Conservation (phyloP, 2,113 vertebrate genomes). For the Thinocorus orbignyianus region DNA sequence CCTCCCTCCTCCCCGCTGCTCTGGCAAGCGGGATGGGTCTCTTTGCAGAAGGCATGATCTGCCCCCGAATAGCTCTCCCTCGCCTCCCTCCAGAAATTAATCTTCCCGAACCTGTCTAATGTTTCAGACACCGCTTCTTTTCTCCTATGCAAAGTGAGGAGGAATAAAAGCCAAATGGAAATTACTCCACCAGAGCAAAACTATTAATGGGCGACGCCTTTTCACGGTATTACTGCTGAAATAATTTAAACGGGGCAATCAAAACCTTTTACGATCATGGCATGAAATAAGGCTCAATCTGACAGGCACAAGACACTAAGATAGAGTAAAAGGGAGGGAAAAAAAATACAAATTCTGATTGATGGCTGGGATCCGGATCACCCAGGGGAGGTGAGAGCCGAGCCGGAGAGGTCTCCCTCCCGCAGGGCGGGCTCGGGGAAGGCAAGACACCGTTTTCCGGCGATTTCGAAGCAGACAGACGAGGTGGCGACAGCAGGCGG, state of each 20-base stretch:
- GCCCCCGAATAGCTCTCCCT: background rate
- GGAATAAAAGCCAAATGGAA: background rate
- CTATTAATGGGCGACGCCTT: background rate
- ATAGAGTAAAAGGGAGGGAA: background rate
- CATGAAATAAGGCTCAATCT: background rate
- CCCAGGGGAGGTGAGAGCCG: background rate
- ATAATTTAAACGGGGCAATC: background rate
- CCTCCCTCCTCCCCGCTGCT: background rate
- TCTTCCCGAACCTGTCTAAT: background rate
- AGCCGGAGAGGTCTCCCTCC: background rate
- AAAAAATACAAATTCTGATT: background rate
- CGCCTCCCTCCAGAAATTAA: background rate
- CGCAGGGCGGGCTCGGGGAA: background rate
- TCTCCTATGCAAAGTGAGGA: background rate
- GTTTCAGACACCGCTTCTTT: background rate
- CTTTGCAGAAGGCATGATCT: background rate
- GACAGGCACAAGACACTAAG: background rate
- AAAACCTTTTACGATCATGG: background rate
- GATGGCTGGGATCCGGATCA: background rate
- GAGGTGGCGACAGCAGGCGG: background rate
- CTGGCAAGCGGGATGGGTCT: background rate
- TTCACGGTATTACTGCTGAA: background rate
- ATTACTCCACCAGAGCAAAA: background rate
- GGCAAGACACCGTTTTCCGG: background rate
- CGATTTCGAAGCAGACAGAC: background rate